Percentiles rank a stretch among this genome's conserved stretches.
phyloP scores from a whole-genome alignment of 2,113 vertebrate species.

The Zapornia atra region DNA sequence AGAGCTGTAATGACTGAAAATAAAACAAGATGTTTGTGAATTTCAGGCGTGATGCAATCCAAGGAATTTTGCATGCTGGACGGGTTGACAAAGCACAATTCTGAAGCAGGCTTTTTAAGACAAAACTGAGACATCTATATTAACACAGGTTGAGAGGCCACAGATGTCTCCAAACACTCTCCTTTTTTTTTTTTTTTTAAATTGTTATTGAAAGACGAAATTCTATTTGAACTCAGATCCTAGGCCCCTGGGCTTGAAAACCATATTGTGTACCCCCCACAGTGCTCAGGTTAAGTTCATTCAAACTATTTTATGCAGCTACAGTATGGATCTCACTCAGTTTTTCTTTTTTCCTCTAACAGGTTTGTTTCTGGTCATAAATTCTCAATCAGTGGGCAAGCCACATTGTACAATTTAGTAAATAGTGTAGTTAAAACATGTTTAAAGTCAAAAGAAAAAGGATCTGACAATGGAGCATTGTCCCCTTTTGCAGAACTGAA shows the following conservation, averaged over 20 bases:
- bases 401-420: constrained; percentile 59
- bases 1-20: not conserved
- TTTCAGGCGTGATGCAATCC: not conserved
- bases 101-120: constrained; percentile 16
- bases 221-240: constrained; percentile 53
- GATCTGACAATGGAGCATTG: constrained; percentile 72
- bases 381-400: constrained; percentile 62
- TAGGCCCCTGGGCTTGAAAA: constrained; percentile 63
- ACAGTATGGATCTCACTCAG: constrained; percentile 50
- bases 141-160: constrained; percentile 22
- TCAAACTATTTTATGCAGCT: constrained; percentile 38
- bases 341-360: constrained; percentile 41
- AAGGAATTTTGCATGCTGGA: constrained; percentile 1
- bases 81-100: not conserved
- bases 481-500: constrained; percentile 56
- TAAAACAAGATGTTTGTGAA: constrained; percentile 21
- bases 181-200: not conserved
- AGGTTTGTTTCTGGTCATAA: constrained; percentile 78
- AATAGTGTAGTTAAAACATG: constrained; percentile 71
- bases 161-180: constrained; percentile 26
- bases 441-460: constrained; percentile 65
- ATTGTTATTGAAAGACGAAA: constrained; percentile 47
- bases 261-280: constrained; percentile 53
- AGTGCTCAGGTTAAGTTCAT: constrained; percentile 49
- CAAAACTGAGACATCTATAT: constrained; percentile 42